Percentiles rank a stretch among this genome's conserved stretches.
These are phyloP conservation scores for Polyommatus icarus DNA, from an alignment of 2,888 invertebrate genomes.

Conservation along the genomic window DNA sequence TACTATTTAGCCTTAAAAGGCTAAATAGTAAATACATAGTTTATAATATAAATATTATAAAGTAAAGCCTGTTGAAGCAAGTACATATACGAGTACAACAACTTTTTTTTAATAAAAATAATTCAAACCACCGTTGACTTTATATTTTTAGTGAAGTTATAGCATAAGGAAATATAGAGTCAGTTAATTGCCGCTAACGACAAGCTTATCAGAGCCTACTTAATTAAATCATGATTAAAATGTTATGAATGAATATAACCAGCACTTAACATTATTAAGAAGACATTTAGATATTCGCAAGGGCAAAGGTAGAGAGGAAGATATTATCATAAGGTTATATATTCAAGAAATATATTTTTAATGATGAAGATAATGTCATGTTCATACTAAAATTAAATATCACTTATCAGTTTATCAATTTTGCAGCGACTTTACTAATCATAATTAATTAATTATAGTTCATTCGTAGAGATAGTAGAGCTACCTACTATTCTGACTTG, in stretches of 20 bases:
- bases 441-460: too few species aligned
- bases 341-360: not conserved
- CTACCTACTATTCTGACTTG: too few species aligned
- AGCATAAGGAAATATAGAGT: not conserved
- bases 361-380: not conserved
- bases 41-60: too few species aligned
- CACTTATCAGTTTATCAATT: not conserved
- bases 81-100: not conserved
- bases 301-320: not conserved
- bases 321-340: not conserved
- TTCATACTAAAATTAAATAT: not conserved
- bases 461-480: too few species aligned
- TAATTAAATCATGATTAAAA: constrained; percentile 5
- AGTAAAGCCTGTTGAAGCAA: not conserved
- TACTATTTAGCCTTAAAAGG: too few species aligned
- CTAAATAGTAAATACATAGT: too few species aligned
- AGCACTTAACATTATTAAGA: not conserved
- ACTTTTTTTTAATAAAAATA: not conserved
- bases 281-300: not conserved
- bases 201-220: not conserved
- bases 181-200: not conserved
- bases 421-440: too few species aligned
- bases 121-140: not conserved
- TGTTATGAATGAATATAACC: not conserved
- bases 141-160: not conserved